Evolutionary conservation across 2,113 vertebrate species (phyloP), one percentile per base, ranked within the genome.

Genomic region (Petromus typicus): DNA sequence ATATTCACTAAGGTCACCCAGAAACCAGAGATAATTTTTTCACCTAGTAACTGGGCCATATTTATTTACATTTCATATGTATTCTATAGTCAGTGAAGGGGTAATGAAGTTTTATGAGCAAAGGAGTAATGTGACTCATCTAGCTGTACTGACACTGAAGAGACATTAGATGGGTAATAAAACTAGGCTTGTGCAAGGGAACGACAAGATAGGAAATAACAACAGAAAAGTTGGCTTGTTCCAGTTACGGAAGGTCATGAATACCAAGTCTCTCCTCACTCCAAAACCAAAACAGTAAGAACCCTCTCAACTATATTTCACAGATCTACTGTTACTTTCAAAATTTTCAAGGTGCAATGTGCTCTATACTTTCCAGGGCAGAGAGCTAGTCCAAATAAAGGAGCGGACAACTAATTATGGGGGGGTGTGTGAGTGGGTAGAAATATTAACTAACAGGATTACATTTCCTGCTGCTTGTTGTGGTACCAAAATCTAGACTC

Each of bases 331-430:
- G 76, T 17, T 48, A 82, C 3, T 94, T 80, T 59, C 56, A 71
- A 61, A 48, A 43, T 89, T 79, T 64, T 94, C 8, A 37, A 89
- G 56, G 69, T 93, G 67, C 89, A 91, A 89, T 37, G 11, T 56
- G 43, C 9, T 79, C 85, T 34, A 0, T 90, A 37, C 82, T 89
- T 96, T 84, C 43, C 18, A 86, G 71, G 48, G 23, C 64, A 73
- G 20, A 54, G 23, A 48, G 78, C 18, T 48, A 45, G 45, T 54
- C 67, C 23, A 78, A 32, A 37, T 86, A 90, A 73, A 94, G 34
- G 25, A 88, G 81, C 2, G 66, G 78, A 56, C 7, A 37, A 80
- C 40, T 25, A 85, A 75, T 37, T 89, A 64, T 30, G 22, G 8
- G 30, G 32, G 86, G 9, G 13, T 90, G 59, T 30, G n/a, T 61